These are phyloP conservation scores for Porites cylindrica DNA, from an alignment of 92 coral and sea anemone genomes.

Conservation along the genomic window DNA sequence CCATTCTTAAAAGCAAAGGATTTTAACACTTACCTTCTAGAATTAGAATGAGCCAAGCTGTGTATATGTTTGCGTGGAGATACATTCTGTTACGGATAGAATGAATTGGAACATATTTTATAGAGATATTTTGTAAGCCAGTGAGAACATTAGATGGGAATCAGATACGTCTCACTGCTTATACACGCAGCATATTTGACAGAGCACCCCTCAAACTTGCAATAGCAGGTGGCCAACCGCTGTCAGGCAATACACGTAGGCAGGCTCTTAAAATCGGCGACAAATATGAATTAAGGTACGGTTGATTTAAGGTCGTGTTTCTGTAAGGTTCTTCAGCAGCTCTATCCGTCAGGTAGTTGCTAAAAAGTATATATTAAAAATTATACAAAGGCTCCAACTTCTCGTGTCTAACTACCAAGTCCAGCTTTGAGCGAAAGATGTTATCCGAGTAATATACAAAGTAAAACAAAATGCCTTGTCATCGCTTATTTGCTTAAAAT, in stretches of 20 bases:
- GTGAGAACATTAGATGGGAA: not conserved
- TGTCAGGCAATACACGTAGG: not conserved
- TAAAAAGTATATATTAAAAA: too few species aligned
- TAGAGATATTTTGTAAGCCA: not conserved
- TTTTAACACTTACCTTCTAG: conserved; percentile 11
- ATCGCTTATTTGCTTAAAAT: not conserved
- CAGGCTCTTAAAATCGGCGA: not conserved
- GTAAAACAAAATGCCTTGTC: too few species aligned
- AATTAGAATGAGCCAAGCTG: conserved; percentile 13
- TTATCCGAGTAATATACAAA: too few species aligned
- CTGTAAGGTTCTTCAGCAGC: too few species aligned
- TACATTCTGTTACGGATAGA: conserved; percentile 15
- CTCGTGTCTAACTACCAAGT: too few species aligned
- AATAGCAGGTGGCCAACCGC: conserved; percentile 22
- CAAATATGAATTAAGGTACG: too few species aligned
- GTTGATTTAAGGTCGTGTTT: too few species aligned
- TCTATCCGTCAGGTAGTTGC: too few species aligned
- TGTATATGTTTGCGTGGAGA: not conserved
- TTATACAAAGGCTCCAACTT: too few species aligned
- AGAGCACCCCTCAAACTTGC: not conserved
- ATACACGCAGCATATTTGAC: not conserved
- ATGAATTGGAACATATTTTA: conserved; percentile 7
- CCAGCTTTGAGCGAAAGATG: too few species aligned
- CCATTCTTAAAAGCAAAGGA: too few species aligned
- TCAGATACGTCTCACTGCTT: not conserved